Conservation (phyloP, 2,797 vertebrate species). For the Thamnophis elegans region DNA sequence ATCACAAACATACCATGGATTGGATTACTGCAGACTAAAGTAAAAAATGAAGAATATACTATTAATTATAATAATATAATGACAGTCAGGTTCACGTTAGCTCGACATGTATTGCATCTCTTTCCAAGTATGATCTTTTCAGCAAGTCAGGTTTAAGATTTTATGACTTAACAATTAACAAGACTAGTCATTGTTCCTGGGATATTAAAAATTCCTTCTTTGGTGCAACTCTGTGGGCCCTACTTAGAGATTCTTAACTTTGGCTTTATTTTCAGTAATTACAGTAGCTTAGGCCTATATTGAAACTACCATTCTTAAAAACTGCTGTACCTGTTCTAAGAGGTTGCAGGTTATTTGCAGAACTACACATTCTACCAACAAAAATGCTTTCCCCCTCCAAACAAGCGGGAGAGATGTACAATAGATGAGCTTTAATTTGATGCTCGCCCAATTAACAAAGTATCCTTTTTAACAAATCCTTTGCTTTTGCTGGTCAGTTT, state of each 20-base stretch:
- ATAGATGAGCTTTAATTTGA: neutral
- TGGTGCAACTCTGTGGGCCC: neutral
- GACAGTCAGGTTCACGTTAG: neutral
- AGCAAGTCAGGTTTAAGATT: neutral
- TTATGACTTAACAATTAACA: neutral
- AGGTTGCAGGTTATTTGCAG: no score
- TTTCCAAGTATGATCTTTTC: neutral
- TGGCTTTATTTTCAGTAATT: neutral
- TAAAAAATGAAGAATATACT: neutral
- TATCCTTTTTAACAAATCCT: neutral
- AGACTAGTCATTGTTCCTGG: neutral
- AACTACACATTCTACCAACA: neutral
- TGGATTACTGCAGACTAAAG: neutral
- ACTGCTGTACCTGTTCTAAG: neutral
- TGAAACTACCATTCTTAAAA: neutral
- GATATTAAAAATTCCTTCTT: neutral
- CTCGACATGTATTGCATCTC: neutral
- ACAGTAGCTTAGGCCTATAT: neutral
- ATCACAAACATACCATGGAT: accelerated
- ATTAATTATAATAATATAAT: neutral
- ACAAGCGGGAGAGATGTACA: neutral
- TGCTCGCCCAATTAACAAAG: neutral
- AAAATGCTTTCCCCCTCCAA: neutral
- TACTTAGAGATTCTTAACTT: neutral
- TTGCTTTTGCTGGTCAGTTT: neutral